Evolutionary conservation across 2,888 invertebrate genomes (phyloP), one percentile per base, ranked within the genome.

Genomic region (Andrena camellia): DNA sequence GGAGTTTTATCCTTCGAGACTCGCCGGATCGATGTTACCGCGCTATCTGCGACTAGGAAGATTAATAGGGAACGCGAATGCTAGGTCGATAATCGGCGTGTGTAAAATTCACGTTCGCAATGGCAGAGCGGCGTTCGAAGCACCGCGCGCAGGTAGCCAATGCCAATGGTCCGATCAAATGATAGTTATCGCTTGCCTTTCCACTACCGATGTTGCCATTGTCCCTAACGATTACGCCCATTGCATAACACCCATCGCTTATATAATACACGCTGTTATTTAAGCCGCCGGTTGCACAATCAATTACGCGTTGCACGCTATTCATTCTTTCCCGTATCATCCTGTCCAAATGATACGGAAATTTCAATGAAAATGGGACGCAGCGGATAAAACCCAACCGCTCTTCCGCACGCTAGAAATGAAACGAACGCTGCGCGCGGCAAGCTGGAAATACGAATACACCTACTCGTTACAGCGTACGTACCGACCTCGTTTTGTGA

Each of bases 191-290:
- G 2, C 6, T 33, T 8, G 13, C 13, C 31, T 68, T 13, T 4
- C 17, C 26, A 10, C n/a, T 33, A 20, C 17, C 23, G 20, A 70
- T 29, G 42, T 42, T 26, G 13, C 13, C n/a, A 31, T 7, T 17
- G n/a, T 63, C 35, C 5, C 35, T 54, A 29, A 35, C 54, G 54
- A 64, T 63, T 62, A 63, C 63, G 6, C n/a, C n/a, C 8, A 54
- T 64, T 35, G 63, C 26, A 35, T 29, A 54, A 64, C 50, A 23
- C 26, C 59, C 59, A 6, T 10, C 17, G n/a, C 7, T 72, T 52
- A 26, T 13, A 63, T 13, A 33, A 33, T 62, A 5, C 8, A 5
- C 33, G 13, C 31, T 20, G 52, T 20, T 52, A 67, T 67, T 67
- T 31, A 10, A n/a, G 8, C 26, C 29, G 5, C 8, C 42, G 48